Evolutionary conservation across 1,140 invertebrate genomes (phyloP), one percentile per base, ranked within the genome.

Genomic region (Drosophila carrolli): DNA sequence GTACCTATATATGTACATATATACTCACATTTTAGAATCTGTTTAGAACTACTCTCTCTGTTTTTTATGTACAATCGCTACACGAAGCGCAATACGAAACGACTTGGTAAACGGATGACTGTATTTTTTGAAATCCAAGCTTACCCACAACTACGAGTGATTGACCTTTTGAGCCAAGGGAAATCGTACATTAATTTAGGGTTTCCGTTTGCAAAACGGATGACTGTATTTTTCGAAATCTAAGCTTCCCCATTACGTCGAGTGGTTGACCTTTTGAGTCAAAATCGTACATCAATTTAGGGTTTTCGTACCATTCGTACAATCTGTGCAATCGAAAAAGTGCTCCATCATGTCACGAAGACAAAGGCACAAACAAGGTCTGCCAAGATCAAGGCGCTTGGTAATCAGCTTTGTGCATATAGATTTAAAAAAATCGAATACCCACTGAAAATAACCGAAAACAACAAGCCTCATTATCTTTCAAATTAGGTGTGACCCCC

Each of bases 301-400:
- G 43, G 13, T 7, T 62, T 65, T 71, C 23, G 11, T 70, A 41
- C 59, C 43, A 60, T 46, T 35, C 43, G 19, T 13, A 51, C n/a
- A 51, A 32, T 56, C 51, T 51, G 38, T 38, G 38, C 35, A 57
- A 57, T 27, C 29, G 4, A 38, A 66, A 79, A 60, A 60, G 61
- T 73, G 55, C 68, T 53, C 63, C 81, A 67, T 80, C 67, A 88
- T 80, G 79, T 35, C 62, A 77, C 61, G 8, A 32, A 78, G 76
- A 47, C 37, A 70, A 73, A 76, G 75, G 78, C 75, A 68, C 55
- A 83, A 88, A 79, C 79, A 82, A 89, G 83, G 83, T 88, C 79
- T 55, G 14, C n/a, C 67, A 88, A 88, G 83, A 89, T 88, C 83
- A 88, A 88, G 83, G 83, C 71, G 60, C 44, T 60, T 44, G 55